Percentiles rank a stretch among this genome's conserved stretches.
These are phyloP conservation scores for Empis stercorea DNA, from an alignment of 2,888 invertebrate species.

Conservation along the genomic window DNA sequence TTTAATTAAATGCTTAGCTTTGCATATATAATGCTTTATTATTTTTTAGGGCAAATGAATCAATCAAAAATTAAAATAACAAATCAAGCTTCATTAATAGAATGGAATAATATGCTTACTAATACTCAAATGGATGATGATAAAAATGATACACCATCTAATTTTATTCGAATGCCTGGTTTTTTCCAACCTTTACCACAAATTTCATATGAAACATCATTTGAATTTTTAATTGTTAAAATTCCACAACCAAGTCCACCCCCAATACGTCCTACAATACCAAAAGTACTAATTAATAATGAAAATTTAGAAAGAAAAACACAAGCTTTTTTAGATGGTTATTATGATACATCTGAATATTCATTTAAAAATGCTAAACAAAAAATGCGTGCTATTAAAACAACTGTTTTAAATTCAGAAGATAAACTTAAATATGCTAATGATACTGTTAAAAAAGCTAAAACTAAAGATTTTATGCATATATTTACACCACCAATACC, in stretches of 20 bases:
- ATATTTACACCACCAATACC: slow-evolving; percentile 34
- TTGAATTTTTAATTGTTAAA: slow-evolving; percentile 34
- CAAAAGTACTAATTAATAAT: slow-evolving; percentile 31
- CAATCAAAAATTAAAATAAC: slow-evolving; percentile 26
- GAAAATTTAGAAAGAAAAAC: slow-evolving; percentile 34
- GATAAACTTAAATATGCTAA: slow-evolving; percentile 35
- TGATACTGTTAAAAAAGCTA: slow-evolving; percentile 36
- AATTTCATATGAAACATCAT: slow-evolving; percentile 33
- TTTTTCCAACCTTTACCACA: slow-evolving; percentile 35
- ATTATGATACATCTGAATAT: slow-evolving; percentile 29
- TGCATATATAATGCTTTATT: neutral
- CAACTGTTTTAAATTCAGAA: slow-evolving; percentile 31
- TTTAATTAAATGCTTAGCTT: too few species aligned
- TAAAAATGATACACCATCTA: slow-evolving; percentile 26
- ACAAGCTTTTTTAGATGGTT: slow-evolving; percentile 31
- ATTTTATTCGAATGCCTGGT: slow-evolving; percentile 33
- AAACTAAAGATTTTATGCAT: slow-evolving; percentile 34
- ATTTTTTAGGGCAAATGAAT: slow-evolving; percentile 5
- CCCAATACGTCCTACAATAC: slow-evolving; percentile 26
- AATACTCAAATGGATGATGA: slow-evolving; percentile 12
- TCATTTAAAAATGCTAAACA: slow-evolving; percentile 33
- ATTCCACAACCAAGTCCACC: slow-evolving; percentile 30
- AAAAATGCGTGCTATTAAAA: slow-evolving; percentile 35
- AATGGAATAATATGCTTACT: slow-evolving; percentile 27
- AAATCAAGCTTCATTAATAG: slow-evolving; percentile 27